A percentile compares a stretch with the other conserved stretches of the same genome.
Evolutionary conservation across 2,888 invertebrate genomes (phyloP).

Genomic region (Tipula unca): DNA sequence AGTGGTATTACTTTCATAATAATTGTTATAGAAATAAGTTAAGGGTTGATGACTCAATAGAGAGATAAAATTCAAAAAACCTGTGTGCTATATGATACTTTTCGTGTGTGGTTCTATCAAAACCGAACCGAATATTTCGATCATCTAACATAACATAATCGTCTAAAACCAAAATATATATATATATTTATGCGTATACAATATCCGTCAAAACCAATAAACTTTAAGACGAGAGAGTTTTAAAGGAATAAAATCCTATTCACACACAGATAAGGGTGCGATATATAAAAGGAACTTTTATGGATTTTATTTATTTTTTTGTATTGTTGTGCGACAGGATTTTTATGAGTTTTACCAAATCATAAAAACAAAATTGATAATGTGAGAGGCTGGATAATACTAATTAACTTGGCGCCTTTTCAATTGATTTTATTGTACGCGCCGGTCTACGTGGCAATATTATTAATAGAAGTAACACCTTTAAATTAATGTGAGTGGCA

Average conservation of each 20-base stretch:
- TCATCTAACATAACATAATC: background rate
- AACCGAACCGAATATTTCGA: background rate
- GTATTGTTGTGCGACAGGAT: background rate
- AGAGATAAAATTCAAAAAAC: background rate
- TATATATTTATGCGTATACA: too few species aligned
- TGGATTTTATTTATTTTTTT: background rate
- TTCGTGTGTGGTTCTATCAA: background rate
- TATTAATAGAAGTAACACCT: too few species aligned
- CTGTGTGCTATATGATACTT: background rate
- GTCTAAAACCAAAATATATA: background rate
- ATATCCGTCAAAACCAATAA: background rate
- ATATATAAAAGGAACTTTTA: conserved; percentile 2
- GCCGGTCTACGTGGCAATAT: too few species aligned
- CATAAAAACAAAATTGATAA: background rate
- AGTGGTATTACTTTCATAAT: background rate
- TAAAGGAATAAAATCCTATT: background rate
- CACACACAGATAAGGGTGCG: background rate
- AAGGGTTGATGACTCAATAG: conserved; percentile 1
- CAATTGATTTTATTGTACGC: background rate
- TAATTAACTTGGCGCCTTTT: background rate
- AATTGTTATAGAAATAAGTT: background rate
- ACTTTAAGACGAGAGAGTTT: background rate
- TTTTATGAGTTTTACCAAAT: background rate
- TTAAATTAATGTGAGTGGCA: too few species aligned
- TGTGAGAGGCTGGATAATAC: background rate